These are phyloP conservation scores for Rattus rattus DNA, from an alignment of 2,113 vertebrate species.

Conservation along the genomic window DNA sequence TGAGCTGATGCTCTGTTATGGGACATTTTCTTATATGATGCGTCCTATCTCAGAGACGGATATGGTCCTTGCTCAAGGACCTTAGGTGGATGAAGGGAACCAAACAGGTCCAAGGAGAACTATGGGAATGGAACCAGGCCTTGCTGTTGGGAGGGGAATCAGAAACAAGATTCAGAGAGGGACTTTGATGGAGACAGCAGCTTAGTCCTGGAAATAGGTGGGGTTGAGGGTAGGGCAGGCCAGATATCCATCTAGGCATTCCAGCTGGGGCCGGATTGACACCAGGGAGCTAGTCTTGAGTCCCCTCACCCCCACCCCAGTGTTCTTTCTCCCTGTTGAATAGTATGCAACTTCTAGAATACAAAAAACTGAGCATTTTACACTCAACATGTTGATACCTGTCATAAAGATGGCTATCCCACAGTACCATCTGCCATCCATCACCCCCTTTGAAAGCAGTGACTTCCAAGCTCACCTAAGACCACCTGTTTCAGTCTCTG, in stretches of 20 bases:
- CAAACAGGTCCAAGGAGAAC: neutral
- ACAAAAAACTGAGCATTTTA: neutral
- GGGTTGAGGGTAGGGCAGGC: neutral
- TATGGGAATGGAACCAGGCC: neutral
- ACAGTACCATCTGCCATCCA: neutral
- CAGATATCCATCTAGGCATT: neutral
- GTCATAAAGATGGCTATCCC: neutral
- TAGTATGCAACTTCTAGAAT: neutral
- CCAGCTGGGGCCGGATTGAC: neutral
- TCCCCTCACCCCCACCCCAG: neutral
- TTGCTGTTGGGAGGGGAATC: neutral
- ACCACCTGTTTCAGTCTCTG: neutral
- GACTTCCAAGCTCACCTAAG: neutral
- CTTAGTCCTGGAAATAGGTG: neutral
- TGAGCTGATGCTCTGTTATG: neutral
- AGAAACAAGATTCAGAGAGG: neutral
- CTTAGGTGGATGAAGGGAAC: neutral
- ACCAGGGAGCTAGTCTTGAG: neutral
- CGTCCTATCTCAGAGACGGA: neutral
- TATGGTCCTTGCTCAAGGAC: neutral
- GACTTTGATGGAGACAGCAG: neutral
- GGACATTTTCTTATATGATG: neutral
- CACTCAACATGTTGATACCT: neutral
- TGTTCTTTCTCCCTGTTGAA: neutral
- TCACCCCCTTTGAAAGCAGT: neutral